Base-by-base conservation (phyloP, 2,888 invertebrate species). In the Scaptomyza polygonia region DNA sequence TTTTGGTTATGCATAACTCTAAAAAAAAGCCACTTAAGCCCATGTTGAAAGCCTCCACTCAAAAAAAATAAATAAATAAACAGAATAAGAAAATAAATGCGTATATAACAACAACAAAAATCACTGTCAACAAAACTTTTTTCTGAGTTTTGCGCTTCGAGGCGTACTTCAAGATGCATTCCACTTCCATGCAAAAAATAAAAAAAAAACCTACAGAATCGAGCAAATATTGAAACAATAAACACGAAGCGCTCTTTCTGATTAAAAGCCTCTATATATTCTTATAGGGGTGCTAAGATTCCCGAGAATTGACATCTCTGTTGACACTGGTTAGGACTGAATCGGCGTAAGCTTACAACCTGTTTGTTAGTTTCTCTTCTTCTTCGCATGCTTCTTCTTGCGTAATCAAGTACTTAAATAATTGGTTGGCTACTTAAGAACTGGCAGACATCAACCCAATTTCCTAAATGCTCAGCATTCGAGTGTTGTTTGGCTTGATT, bases 141-240 rank as follows among this genome's bases (percentile, higher is more conserved):
- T 63, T 85, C 81, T 80, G 72, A 84, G 57, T 67, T 67, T 66
- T 67, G 74, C 84, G 36, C 34, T 69, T 71, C 52, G 52, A 36
- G 54, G 7, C 44, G 52, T 63, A 62, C 74, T 77, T 72, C 52
- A 64, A 84, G 65, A 62, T 71, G 74, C 61, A 83, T 80, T 81
- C 64, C 84, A 58, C 64, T 77, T 83, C 47, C 72, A 65, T 64
- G 84, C 80, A 58, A 83, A 79, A 72, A 55, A 27, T 30, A 30
- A 36, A 58, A 66, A 43, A 57, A 51, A 32, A n/a, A n/a, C n/a
- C n/a, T n/a, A 66, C 39, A 32, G 25, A 52, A 44, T 47, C 45
- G 34, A 21, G 57, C 62, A 83, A 86, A 82, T 77, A 86, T 84
- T 82, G 75, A 62, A 80, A 68, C 64, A 61, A 77, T 79, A 79